Conservation (phyloP, 2,797 vertebrate species). For the Clarias pachynema region DNA sequence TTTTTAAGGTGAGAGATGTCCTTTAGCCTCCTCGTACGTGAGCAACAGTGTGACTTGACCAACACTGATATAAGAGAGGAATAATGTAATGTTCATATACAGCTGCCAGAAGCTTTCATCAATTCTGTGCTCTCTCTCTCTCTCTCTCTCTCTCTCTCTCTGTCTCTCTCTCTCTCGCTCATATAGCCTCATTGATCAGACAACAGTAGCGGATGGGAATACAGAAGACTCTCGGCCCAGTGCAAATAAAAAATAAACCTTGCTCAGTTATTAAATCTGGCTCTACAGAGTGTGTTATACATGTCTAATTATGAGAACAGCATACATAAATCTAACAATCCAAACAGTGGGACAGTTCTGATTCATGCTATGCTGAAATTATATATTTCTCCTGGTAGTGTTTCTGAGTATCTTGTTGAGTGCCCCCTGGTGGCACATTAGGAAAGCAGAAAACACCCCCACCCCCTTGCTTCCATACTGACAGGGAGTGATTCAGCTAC, state of each 20-base stretch:
- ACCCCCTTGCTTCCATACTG: conserved; percentile 24
- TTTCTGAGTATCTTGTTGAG: conserved; percentile 14
- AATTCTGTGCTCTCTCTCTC: neutral
- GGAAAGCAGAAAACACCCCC: neutral
- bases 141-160: too few species aligned
- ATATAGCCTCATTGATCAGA: neutral
- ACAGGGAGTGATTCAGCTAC: conserved; percentile 47
- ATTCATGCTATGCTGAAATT: conserved; percentile 2
- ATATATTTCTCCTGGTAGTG: neutral
- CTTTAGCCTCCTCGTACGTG: neutral
- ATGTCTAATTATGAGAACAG: neutral
- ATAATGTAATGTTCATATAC: neutral
- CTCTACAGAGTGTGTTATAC: neutral
- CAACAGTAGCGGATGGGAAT: conserved; percentile 7
- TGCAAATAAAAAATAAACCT: neutral
- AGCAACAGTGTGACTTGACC: neutral
- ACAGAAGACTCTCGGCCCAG: neutral
- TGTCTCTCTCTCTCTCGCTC: neutral
- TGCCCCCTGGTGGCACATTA: conserved; percentile 8
- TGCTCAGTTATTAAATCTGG: conserved; percentile 18
- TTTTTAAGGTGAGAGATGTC: neutral
- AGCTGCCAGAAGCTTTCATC: neutral
- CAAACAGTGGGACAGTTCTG: conserved; percentile 1
- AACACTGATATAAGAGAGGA: neutral
- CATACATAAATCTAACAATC: conserved; percentile 1